Conservation (phyloP, 2,113 vertebrate genomes). For the Oncorhynchus kisutch region DNA sequence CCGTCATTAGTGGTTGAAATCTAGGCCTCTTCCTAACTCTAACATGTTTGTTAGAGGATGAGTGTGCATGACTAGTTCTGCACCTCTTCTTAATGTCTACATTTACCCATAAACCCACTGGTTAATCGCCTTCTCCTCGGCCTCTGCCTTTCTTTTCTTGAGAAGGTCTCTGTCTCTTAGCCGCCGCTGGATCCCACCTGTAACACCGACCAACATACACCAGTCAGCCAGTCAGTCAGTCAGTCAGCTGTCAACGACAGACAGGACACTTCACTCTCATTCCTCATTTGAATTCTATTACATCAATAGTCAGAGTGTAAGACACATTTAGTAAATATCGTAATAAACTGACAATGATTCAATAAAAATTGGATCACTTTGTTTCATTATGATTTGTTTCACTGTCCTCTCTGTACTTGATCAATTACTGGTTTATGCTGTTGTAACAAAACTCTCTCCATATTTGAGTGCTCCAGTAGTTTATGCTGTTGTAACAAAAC, state of each 20-base stretch:
- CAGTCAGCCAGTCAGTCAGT: slow-evolving; percentile 6
- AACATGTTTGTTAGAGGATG: neutral
- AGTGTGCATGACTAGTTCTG: neutral
- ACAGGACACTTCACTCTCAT: neutral
- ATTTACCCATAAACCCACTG: slow-evolving; percentile 87
- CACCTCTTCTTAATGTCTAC: slow-evolving; percentile 9
- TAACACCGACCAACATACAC: slow-evolving; percentile 32
- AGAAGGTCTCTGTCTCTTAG: slow-evolving; percentile 86
- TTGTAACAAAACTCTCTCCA: neutral
- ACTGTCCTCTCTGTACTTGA: neutral
- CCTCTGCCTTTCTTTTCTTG: slow-evolving; percentile 86
- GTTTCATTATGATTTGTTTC: neutral
- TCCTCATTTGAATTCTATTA: neutral
- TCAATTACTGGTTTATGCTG: neutral
- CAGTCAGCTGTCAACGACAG: neutral
- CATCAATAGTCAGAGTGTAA: neutral
- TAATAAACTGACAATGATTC: neutral
- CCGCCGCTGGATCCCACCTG: slow-evolving; percentile 67
- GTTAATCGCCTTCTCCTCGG: slow-evolving; percentile 78
- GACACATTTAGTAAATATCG: neutral
- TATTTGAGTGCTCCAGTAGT: neutral
- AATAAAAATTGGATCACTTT: neutral
- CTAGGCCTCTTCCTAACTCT: neutral
- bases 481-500: neutral
- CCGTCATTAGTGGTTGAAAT: neutral